Base-by-base conservation (phyloP, 1,140 invertebrate genomes). In the Gryon sp. region DNA sequence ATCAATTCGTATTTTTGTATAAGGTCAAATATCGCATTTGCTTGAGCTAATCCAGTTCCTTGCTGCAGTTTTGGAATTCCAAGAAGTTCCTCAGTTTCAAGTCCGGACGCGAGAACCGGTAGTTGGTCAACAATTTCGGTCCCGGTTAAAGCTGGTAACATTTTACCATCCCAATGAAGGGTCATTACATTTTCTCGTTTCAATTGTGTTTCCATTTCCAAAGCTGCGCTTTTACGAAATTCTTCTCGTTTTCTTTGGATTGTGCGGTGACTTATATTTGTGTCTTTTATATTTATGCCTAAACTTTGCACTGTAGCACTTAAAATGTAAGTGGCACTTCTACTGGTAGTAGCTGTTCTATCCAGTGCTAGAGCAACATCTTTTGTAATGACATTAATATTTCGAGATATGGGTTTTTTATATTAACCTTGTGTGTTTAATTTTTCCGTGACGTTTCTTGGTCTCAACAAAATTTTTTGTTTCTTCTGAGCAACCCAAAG, bases 151-250 rank as follows among this genome's bases (percentile, higher is more conserved):
- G 66, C 57, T 18, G 12, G 48, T 3, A 80, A 28, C 9, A 74
- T 34, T 50, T 80, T 80, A 1, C 74, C 55, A 53, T 80, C 78
- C 59, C 52, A 80, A 34, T 77, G 78, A 12, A 79, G 2, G 3
- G 53, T 72, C 12, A 46, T 43, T 30, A 57, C 4, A 22, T 48
- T 50, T 11, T 66, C 22, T 12, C n/a, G n/a, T n/a, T n/a, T n/a
- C n/a, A n/a, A n/a, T n/a, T n/a, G n/a, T n/a, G n/a, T n/a, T n/a
- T n/a, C n/a, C n/a, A n/a, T n/a, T n/a, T n/a, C n/a, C n/a, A n/a
- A n/a, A n/a, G 6, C 34, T 66, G 16, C 12, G 46, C 41, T n/a
- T n/a, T n/a, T n/a, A n/a, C n/a, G n/a, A n/a, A 62, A 26, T 19
- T 57, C 28, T 63, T 63, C n/a, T 26, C 50, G 46, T 57, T 34